phyloP scores from a whole-genome alignment of 2,888 invertebrate genomes.

The Cyclophora albipunctata region DNA sequence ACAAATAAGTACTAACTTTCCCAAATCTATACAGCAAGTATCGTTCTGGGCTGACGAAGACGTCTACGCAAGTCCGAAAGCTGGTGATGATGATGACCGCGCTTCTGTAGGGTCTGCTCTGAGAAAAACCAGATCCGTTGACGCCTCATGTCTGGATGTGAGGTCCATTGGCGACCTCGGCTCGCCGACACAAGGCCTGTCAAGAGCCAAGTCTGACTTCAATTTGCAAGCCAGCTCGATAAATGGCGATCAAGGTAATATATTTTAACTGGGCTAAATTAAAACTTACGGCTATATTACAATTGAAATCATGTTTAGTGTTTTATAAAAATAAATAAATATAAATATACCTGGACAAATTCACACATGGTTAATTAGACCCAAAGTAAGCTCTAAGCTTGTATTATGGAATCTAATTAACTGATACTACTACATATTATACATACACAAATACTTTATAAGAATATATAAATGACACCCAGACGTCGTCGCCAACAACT shows the following conservation, averaged over 20 bases:
- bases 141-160: conserved; percentile 90
- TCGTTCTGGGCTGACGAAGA: conserved; percentile 88
- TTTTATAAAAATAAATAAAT: no score
- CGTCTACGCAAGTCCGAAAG: conserved; percentile 78
- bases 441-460: no score
- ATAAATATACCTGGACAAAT: no score
- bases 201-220: conserved; percentile 91
- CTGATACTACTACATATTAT: no score
- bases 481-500: no score
- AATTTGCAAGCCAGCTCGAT: conserved; percentile 86
- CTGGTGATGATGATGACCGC: conserved; percentile 81
- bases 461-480: no score
- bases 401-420: no score
- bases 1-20: no score
- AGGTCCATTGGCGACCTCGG: conserved; percentile 81
- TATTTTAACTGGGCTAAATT: background rate
- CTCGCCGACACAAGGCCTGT: conserved; percentile 79
- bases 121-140: conserved; percentile 91
- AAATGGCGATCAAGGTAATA: conserved; percentile 79
- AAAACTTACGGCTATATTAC: no score
- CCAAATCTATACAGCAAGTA: conserved; percentile 76
- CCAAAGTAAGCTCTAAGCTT: no score
- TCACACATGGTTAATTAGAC: no score
- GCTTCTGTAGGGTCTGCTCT: conserved; percentile 85
- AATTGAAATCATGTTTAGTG: no score